Conservation (phyloP, 2,888 invertebrate species). For the Nipponacmea schrenckii region DNA sequence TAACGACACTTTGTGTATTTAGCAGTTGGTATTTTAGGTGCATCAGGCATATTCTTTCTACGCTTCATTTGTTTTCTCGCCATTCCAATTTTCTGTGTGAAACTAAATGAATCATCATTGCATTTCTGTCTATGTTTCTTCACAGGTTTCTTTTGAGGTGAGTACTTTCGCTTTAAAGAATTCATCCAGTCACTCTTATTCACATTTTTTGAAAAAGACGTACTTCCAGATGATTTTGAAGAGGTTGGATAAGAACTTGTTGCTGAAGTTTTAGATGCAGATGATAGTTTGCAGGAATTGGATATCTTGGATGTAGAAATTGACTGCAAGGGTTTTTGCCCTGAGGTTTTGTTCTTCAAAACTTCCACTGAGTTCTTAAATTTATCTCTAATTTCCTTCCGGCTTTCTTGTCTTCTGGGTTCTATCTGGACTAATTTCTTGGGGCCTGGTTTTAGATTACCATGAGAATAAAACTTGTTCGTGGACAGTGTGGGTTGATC, state of each 20-base stretch:
- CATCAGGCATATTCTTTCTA: neutral
- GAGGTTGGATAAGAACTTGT: neutral
- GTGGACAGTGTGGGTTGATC: too few relatives aligned
- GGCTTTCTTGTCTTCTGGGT: neutral
- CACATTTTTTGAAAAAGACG: neutral
- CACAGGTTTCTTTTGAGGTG: neutral
- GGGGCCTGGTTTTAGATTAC: neutral
- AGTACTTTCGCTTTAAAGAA: neutral
- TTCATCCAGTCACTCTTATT: neutral
- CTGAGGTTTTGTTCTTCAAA: neutral
- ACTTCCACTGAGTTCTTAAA: neutral
- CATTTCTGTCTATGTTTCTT: neutral
- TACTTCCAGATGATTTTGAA: neutral
- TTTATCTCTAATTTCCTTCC: conserved; percentile 2
- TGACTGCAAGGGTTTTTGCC: neutral
- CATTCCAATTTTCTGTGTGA: neutral
- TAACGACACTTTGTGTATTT: neutral
- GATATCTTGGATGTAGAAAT: neutral
- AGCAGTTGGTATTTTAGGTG: neutral
- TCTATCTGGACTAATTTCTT: neutral
- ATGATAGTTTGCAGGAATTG: neutral
- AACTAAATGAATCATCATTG: neutral
- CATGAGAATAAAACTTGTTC: too few relatives aligned
- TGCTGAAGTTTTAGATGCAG: neutral
- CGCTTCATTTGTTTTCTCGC: neutral